Percentiles rank a stretch among this genome's conserved stretches.
Evolutionary conservation across 2,113 vertebrate genomes (phyloP).

Genomic region (Paratilapia polleni): DNA sequence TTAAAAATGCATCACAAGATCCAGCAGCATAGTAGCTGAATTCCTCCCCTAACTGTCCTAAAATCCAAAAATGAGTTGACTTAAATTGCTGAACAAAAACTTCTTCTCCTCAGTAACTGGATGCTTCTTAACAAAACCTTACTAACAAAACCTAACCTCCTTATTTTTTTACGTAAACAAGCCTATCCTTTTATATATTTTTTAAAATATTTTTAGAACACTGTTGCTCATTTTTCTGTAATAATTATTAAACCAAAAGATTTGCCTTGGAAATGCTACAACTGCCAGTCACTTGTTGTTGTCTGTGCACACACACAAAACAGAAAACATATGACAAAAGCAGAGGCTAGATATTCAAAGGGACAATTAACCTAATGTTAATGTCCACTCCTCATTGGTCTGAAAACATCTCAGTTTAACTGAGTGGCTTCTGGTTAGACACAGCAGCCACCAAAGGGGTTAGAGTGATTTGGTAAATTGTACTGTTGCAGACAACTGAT

Average conservation of each 20-base stretch:
- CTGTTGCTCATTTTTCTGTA: no score
- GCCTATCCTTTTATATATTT: no score
- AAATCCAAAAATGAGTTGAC: neutral
- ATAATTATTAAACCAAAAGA: no score
- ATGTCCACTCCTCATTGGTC: neutral
- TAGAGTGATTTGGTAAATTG: no score
- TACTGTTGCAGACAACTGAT: no score
- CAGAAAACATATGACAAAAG: neutral
- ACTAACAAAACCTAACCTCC: no score
- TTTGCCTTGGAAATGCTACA: neutral
- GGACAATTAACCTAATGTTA: conserved; percentile 7
- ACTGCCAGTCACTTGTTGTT: neutral
- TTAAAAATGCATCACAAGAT: neutral
- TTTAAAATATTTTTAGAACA: no score
- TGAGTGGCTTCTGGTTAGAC: neutral
- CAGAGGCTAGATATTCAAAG: neutral
- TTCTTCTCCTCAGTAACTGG: neutral
- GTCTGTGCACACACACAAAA: neutral
- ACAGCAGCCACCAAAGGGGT: no score
- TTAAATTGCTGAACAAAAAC: no score
- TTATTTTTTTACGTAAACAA: no score
- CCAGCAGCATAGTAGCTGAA: neutral
- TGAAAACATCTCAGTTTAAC: conserved; percentile 1
- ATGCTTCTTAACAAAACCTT: neutral
- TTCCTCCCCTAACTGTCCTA: neutral